These are phyloP conservation scores for Drosophila flavopinicola DNA, from an alignment of 2,888 invertebrate genomes.

Conservation along the genomic window DNA sequence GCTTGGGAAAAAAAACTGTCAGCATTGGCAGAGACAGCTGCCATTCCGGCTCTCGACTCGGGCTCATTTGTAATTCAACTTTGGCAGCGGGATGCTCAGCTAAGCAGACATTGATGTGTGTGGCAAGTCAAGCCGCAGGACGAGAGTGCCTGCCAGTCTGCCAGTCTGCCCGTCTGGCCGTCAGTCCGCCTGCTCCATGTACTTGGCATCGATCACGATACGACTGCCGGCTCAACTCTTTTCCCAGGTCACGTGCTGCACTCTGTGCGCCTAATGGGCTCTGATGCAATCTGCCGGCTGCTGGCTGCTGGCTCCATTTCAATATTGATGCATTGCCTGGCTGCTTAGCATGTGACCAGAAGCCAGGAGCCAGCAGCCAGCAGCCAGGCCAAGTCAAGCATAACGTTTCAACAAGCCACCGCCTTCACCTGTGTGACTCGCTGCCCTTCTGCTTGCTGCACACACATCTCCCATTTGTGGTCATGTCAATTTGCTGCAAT, in stretches of 20 bases:
- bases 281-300: slow-evolving; percentile 36
- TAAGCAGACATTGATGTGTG: slow-evolving; percentile 58
- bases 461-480: slow-evolving; percentile 39
- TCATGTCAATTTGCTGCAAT: slow-evolving; percentile 70
- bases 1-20: slow-evolving; percentile 53
- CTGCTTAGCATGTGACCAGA: slow-evolving; percentile 57
- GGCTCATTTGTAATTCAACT: slow-evolving; percentile 75
- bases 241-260: slow-evolving; percentile 33
- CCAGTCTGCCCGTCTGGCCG: not conserved
- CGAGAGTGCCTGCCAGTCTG: slow-evolving; percentile 21
- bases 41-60: slow-evolving; percentile 31
- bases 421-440: slow-evolving; percentile 14
- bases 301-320: slow-evolving; percentile 40
- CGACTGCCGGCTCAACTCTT: slow-evolving; percentile 23
- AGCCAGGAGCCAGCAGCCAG: not conserved
- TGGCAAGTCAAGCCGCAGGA: slow-evolving; percentile 18
- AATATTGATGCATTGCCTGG: slow-evolving; percentile 64
- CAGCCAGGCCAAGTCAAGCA: slow-evolving; percentile 42
- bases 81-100: slow-evolving; percentile 43
- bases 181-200: slow-evolving; percentile 21
- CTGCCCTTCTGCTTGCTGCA: not conserved
- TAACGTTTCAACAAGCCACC: slow-evolving; percentile 23
- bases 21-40: slow-evolving; percentile 29
- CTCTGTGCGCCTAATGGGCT: slow-evolving; percentile 29
- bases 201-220: slow-evolving; percentile 43